Conservation (phyloP, 2,888 invertebrate species). For the Clanis bilineata region DNA sequence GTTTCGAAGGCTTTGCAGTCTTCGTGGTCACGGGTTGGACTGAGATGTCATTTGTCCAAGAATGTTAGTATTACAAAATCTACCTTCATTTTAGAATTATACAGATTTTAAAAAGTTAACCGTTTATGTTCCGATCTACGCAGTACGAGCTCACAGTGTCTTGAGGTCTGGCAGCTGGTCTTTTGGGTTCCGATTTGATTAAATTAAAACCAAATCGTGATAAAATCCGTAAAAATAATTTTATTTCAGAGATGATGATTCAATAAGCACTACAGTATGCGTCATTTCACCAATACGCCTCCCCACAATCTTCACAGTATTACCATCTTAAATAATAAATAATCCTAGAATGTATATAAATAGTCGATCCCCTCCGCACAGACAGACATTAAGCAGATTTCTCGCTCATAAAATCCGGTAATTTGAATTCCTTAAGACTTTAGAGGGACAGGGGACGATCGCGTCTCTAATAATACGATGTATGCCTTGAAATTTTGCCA, state of each 20-base stretch:
- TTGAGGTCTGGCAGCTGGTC: too few species aligned
- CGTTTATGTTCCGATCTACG: too few species aligned
- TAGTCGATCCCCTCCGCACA: conserved; percentile 31
- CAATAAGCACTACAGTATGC: neutral
- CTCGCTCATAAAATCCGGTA: conserved; percentile 72
- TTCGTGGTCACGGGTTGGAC: too few species aligned
- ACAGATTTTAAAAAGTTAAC: too few species aligned
- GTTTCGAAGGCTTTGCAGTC: too few species aligned
- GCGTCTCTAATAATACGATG: conserved; percentile 41
- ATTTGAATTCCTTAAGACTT: conserved; percentile 77
- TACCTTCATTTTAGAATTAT: too few species aligned
- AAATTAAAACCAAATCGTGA: too few species aligned
- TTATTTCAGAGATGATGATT: neutral
- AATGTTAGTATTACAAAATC: too few species aligned
- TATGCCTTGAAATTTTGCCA: conserved; percentile 26
- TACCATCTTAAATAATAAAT: neutral
- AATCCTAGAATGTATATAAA: conserved; percentile 22
- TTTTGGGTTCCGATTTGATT: too few species aligned
- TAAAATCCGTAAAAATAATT: neutral
- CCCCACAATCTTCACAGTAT: neutral
- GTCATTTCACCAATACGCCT: neutral
- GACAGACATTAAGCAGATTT: conserved; percentile 74
- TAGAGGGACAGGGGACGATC: conserved; percentile 39
- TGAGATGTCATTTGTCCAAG: too few species aligned
- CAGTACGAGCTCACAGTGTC: too few species aligned